Evolutionary conservation across 1,140 invertebrate genomes (phyloP).

Genomic region (Temnothorax curvispinosus): DNA sequence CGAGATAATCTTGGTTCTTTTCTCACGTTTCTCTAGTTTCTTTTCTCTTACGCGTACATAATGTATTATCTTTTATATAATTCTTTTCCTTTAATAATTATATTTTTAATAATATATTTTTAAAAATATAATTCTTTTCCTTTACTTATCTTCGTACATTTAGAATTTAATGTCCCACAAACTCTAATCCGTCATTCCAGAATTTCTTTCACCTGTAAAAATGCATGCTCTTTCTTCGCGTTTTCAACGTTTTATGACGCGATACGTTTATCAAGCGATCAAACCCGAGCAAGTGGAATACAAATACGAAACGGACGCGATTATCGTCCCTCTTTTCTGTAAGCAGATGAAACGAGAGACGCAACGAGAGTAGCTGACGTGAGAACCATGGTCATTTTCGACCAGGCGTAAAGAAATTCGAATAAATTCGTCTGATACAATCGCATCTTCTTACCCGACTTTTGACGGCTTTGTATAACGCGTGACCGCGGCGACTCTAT

Average conservation of each 20-base stretch:
- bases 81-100: no score
- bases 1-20: neutral
- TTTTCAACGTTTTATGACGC: neutral
- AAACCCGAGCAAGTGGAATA: neutral
- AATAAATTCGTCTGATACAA: constrained; percentile 65
- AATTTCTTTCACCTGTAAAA: constrained; percentile 5
- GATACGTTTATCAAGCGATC: neutral
- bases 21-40: neutral
- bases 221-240: constrained; percentile 21
- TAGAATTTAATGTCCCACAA: neutral
- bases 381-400: constrained; percentile 32
- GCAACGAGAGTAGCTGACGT: constrained; percentile 43
- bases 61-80: neutral
- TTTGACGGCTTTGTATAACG: constrained; percentile 16
- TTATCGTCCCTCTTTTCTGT: constrained; percentile 40
- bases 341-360: constrained; percentile 65
- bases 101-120: no score
- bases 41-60: neutral
- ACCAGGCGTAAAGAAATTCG: constrained; percentile 48
- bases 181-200: neutral
- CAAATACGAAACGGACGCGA: constrained; percentile 22
- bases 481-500: neutral
- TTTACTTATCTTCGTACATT: neutral
- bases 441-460: constrained; percentile 29
- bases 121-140: neutral